phyloP scores from a whole-genome alignment of 2,888 invertebrate genomes.

The Agapostemon virescens region DNA sequence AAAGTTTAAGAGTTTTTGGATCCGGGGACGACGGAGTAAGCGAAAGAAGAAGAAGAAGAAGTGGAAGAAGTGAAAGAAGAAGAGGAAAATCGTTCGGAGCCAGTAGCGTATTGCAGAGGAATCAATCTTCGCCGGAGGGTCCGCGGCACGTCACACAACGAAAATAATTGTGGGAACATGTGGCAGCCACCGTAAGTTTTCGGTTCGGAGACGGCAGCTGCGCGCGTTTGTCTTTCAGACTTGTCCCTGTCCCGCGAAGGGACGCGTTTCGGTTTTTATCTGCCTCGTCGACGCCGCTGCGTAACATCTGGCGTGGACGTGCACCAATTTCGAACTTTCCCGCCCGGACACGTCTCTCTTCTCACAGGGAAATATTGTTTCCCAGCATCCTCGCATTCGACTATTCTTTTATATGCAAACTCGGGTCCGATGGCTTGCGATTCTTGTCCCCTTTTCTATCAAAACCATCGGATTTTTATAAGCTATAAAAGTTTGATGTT shows the following conservation, averaged over 20 bases:
- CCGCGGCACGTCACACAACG: neutral
- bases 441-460: neutral
- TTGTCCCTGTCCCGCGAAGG: constrained; percentile 48
- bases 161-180: constrained; percentile 57
- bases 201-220: constrained; percentile 60
- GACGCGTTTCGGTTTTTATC: constrained; percentile 53
- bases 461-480: no score
- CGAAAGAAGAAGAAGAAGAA: neutral
- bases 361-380: constrained; percentile 32
- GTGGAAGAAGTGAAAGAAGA: neutral
- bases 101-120: neutral
- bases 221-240: constrained; percentile 49
- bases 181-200: constrained; percentile 59
- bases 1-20: neutral
- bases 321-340: constrained; percentile 66
- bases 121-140: constrained; percentile 9
- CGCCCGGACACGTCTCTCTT: constrained; percentile 32
- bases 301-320: constrained; percentile 66
- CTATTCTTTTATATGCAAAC: neutral
- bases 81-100: neutral
- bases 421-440: neutral
- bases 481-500: no score
- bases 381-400: neutral
- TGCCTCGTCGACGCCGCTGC: constrained; percentile 39
- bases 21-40: neutral